Conservation (phyloP, 2,113 vertebrate species). For the Tor tambroides region DNA sequence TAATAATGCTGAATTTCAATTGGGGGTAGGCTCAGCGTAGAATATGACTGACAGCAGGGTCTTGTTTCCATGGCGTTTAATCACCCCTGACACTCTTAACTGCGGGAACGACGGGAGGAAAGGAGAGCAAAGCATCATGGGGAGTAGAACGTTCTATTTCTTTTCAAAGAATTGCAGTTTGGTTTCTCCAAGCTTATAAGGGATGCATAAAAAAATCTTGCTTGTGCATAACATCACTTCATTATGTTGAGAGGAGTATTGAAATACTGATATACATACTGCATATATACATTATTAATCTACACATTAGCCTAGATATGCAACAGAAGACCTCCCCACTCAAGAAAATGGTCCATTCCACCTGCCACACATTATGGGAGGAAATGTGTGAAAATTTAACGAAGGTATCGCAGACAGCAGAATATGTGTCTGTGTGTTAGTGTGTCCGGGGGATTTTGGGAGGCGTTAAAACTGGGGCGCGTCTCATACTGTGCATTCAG, state of each 20-base stretch:
- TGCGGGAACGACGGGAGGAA: conserved; percentile 11
- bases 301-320: background rate
- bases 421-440: conserved; percentile 38
- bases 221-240: background rate
- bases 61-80: conserved; percentile 70
- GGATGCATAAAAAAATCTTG: background rate
- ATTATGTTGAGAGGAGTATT: background rate
- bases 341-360: conserved; percentile 42
- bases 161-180: conserved; percentile 27
- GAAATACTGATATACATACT: background rate
- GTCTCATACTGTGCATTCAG: background rate
- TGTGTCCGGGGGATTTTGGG: background rate
- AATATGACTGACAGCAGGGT: conserved; percentile 60
- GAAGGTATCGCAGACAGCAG: conserved; percentile 22
- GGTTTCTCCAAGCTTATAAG: conserved; percentile 34
- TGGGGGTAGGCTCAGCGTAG: conserved; percentile 42
- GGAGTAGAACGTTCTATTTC: conserved; percentile 54
- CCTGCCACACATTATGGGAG: conserved; percentile 41
- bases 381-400: conserved; percentile 55
- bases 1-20: conserved; percentile 46
- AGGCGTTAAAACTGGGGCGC: background rate
- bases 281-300: background rate
- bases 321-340: background rate
- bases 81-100: conserved; percentile 62
- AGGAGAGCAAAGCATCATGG: conserved; percentile 27